A percentile compares a stretch with the other conserved stretches of the same genome.
Evolutionary conservation across 2,113 vertebrate species (phyloP).

Genomic region (Hydropotes inermis): DNA sequence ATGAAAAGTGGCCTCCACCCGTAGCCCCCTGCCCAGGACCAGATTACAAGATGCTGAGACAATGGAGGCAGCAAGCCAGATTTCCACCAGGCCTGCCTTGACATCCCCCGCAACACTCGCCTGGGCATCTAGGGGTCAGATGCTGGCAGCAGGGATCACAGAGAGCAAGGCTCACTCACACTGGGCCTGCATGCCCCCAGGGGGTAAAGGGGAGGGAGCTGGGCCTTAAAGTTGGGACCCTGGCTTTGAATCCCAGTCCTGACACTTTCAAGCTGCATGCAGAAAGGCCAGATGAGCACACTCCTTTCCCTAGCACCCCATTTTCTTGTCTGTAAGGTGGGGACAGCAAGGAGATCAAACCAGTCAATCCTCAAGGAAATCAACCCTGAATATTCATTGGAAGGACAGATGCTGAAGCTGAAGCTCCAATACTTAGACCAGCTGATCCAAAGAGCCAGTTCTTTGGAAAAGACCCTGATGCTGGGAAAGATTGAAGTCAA

Average conservation of each 20-base stretch:
- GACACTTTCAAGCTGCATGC: neutral
- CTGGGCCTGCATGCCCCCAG: neutral
- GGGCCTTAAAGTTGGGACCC: neutral
- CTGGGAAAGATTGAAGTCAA: neutral
- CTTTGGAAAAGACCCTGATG: neutral
- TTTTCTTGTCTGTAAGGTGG: neutral
- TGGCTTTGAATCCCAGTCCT: neutral
- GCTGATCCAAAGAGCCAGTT: neutral
- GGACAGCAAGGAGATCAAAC: neutral
- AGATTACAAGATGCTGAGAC: slow-evolving; percentile 64
- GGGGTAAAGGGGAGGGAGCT: neutral
- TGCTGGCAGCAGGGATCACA: neutral
- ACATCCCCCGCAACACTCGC: slow-evolving; percentile 17
- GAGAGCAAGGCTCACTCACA: neutral
- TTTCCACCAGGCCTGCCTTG: slow-evolving; percentile 39
- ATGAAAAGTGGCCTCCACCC: slow-evolving; percentile 56
- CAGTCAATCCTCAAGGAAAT: neutral
- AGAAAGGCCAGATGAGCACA: neutral
- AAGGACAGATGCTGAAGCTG: neutral
- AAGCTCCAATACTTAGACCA: neutral
- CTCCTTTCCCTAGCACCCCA: neutral
- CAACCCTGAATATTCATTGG: neutral
- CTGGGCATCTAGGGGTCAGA: slow-evolving; percentile 22
- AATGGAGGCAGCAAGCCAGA: slow-evolving; percentile 66
- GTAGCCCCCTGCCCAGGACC: slow-evolving; percentile 47